These are phyloP conservation scores for Crenichthys baileyi DNA, from an alignment of 2,797 vertebrate genomes.

Conservation along the genomic window DNA sequence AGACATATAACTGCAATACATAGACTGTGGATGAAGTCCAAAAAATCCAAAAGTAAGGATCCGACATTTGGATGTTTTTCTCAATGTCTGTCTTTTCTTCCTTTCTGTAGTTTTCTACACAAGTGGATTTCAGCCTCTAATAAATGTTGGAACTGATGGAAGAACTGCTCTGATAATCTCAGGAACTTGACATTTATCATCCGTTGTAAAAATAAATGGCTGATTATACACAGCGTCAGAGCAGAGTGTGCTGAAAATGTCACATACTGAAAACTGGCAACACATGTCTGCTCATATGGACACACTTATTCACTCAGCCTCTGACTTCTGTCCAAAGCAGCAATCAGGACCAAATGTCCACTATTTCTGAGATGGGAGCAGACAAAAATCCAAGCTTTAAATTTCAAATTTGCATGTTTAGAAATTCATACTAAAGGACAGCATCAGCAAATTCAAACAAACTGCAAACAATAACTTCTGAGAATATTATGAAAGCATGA, in stretches of 20 bases:
- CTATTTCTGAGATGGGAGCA: background rate
- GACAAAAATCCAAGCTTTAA: background rate
- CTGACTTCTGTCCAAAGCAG: background rate
- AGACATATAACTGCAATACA: background rate
- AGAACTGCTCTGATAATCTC: background rate
- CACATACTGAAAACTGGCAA: background rate
- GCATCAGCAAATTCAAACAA: too few species aligned
- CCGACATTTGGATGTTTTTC: background rate
- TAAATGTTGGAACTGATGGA: background rate
- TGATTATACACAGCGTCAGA: background rate
- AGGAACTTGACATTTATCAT: constrained; percentile 20
- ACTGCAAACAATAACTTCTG: too few species aligned
- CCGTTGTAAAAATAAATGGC: constrained; percentile 1
- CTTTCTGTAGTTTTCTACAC: background rate
- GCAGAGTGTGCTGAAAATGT: constrained; percentile 14
- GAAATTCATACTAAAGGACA: background rate
- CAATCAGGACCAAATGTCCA: background rate
- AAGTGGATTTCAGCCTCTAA: background rate
- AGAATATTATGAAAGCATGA: background rate
- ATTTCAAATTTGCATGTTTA: background rate
- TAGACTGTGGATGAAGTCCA: background rate
- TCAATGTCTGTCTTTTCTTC: too few species aligned
- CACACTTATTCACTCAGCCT: background rate
- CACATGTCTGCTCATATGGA: background rate
- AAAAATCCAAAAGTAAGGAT: background rate